phyloP scores from a whole-genome alignment of 2,113 vertebrate genomes.

The Gobiocypris rarus region DNA sequence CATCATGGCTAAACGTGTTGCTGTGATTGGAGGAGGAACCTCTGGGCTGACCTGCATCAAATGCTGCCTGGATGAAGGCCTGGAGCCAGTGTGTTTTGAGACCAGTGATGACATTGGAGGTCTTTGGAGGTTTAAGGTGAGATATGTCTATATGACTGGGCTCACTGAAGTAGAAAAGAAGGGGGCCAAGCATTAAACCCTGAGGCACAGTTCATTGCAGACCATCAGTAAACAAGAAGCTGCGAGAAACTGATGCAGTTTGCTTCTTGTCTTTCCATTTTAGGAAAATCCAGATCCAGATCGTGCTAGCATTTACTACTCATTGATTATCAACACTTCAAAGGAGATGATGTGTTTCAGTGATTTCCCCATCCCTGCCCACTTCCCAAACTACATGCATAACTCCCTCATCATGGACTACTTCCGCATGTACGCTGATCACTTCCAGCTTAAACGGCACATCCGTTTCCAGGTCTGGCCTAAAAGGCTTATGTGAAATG shows the following conservation, averaged over 20 bases:
- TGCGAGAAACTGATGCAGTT: not conserved
- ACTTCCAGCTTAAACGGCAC: slow-evolving; percentile 82
- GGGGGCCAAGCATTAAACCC: not conserved
- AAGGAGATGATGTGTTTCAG: slow-evolving; percentile 97
- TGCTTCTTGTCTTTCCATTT: not conserved
- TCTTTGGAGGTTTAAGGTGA: slow-evolving; percentile 86
- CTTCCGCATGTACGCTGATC: slow-evolving; percentile 83
- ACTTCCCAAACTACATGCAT: slow-evolving; percentile 94
- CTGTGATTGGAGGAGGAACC: slow-evolving; percentile 81
- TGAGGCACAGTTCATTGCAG: not conserved
- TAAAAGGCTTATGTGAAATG: not conserved
- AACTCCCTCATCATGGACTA: slow-evolving; percentile 86
- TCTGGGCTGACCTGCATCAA: slow-evolving; percentile 84
- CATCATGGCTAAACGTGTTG: slow-evolving; percentile 73
- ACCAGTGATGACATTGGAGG: slow-evolving; percentile 82
- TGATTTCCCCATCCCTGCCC: slow-evolving; percentile 84
- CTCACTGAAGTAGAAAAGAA: not conserved
- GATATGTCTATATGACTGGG: not conserved
- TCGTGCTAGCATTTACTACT: slow-evolving; percentile 88
- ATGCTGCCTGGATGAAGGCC: slow-evolving; percentile 86
- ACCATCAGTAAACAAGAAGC: not conserved
- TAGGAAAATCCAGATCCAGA: slow-evolving; percentile 84
- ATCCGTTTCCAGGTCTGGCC: slow-evolving; percentile 82
- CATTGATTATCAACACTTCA: slow-evolving; percentile 91
- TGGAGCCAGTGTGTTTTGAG: slow-evolving; percentile 90